Conservation (phyloP, 2,113 vertebrate species). For the Microcebus ravelobensis region DNA sequence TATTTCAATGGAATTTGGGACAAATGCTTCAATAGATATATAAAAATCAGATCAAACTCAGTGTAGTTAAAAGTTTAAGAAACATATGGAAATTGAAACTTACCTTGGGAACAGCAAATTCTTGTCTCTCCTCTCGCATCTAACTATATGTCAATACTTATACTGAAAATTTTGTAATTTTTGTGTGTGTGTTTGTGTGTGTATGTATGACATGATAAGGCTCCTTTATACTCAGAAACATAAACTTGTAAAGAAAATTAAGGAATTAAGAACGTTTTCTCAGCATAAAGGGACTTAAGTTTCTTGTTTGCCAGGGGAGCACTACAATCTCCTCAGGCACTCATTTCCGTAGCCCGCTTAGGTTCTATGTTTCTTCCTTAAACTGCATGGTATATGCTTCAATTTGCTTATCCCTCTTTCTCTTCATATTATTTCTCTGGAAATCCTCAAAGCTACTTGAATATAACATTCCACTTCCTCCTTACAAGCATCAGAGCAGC, state of each 20-base stretch:
- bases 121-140: background rate
- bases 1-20: background rate
- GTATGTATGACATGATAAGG: background rate
- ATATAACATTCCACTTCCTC: background rate
- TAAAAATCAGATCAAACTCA: slow-evolving; percentile 33
- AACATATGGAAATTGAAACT: background rate
- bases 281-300: background rate
- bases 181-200: background rate
- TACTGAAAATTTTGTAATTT: background rate
- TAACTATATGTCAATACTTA: background rate
- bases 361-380: background rate
- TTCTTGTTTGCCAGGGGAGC: background rate
- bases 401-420: background rate
- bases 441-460: background rate
- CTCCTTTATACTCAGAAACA: background rate
- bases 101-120: background rate
- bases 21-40: background rate
- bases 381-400: background rate
- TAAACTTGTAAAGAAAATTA: background rate
- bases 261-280: background rate
- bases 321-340: background rate
- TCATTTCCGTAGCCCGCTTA: background rate
- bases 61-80: background rate
- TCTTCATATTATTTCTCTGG: background rate
- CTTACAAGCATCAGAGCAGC: background rate